Conservation (phyloP, 2,888 invertebrate species). For the Flabesymbios commensalis region DNA sequence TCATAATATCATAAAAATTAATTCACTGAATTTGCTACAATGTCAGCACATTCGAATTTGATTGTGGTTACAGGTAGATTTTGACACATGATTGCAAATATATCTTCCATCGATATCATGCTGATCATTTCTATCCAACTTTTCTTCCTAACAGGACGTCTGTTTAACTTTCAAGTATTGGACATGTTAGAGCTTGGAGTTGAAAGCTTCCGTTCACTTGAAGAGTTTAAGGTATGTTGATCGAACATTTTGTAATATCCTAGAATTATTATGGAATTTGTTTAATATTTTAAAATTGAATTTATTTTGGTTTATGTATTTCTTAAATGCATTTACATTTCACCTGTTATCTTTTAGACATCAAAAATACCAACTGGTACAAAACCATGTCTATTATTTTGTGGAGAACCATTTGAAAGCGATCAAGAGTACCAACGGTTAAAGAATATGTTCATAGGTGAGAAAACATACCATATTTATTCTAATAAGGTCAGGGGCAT, state of each 20-base stretch:
- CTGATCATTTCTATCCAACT: not conserved
- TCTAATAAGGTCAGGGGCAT: too few relatives aligned
- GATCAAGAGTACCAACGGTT: slow-evolving; percentile 76
- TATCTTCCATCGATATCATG: too few relatives aligned
- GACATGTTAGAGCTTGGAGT: slow-evolving; percentile 97
- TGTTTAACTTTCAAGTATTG: slow-evolving; percentile 84
- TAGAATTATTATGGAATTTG: too few relatives aligned
- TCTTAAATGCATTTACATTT: slow-evolving; percentile 11
- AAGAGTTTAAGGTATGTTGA: slow-evolving; percentile 70
- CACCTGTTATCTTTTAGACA: too few relatives aligned
- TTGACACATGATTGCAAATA: too few relatives aligned
- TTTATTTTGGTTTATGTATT: not conserved
- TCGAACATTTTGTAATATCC: too few relatives aligned
- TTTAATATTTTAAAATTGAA: not conserved
- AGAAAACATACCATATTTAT: too few relatives aligned
- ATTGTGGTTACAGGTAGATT: too few relatives aligned
- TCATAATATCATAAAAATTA: too few relatives aligned
- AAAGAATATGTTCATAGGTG: slow-evolving; percentile 76
- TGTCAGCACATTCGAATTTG: too few relatives aligned
- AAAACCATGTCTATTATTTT: slow-evolving; percentile 90
- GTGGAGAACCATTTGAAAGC: slow-evolving; percentile 88
- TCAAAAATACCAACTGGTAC: slow-evolving; percentile 68
- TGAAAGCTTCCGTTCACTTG: slow-evolving; percentile 78
- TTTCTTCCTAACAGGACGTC: slow-evolving; percentile 67
- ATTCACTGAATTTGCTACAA: too few relatives aligned